Evolutionary conservation across 2,797 vertebrate genomes (phyloP).

Genomic region (Falco concolor): DNA sequence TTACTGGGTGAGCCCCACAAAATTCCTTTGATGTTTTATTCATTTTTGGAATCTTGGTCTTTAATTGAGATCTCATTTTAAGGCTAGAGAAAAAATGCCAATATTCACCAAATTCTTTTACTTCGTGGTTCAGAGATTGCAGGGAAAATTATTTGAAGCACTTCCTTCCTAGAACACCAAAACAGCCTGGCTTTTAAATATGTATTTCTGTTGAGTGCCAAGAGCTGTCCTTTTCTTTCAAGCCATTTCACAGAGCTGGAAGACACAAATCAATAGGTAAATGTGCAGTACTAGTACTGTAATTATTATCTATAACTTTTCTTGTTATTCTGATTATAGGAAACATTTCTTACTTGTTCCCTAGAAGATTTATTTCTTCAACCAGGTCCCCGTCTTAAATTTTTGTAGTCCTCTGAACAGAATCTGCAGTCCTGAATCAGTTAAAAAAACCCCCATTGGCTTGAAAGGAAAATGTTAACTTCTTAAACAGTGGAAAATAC

Average conservation of each 20-base stretch:
- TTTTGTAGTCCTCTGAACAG: background rate
- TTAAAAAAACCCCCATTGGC: background rate
- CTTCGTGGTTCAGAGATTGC: background rate
- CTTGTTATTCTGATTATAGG: background rate
- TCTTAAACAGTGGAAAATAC: constrained; percentile 48
- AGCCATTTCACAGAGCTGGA: background rate
- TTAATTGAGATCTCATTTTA: background rate
- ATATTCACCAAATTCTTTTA: background rate
- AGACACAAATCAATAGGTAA: background rate
- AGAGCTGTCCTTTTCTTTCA: background rate
- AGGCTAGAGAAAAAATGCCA: background rate
- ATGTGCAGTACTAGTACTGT: background rate
- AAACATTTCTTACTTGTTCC: background rate
- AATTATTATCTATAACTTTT: background rate
- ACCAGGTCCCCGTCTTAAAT: background rate
- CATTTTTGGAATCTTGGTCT: background rate
- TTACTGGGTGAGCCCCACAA: background rate
- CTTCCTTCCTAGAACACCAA: background rate
- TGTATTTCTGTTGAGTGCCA: background rate
- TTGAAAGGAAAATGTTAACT: constrained; percentile 48
- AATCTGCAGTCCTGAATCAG: background rate
- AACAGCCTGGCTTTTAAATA: background rate
- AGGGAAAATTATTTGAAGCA: background rate
- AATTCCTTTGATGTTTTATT: background rate
- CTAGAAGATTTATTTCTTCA: background rate